Percentiles rank a stretch among this genome's conserved stretches.
Conservation (phyloP, 2,888 invertebrate genomes). For the Drosophila histrio region DNA sequence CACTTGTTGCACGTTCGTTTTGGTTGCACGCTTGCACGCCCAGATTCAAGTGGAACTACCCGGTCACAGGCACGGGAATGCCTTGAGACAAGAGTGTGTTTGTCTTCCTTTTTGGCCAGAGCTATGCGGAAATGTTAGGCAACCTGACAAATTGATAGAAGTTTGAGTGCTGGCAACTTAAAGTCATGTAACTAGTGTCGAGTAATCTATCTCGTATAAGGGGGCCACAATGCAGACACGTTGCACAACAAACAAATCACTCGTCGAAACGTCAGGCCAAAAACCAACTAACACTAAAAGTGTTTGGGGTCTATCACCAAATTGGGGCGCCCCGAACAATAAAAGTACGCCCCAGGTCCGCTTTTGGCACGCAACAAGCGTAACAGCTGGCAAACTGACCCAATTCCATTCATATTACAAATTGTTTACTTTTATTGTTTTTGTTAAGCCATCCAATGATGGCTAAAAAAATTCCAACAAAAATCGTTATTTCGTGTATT, state of each 20-base stretch:
- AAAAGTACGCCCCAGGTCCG: slow-evolving; percentile 50
- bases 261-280: slow-evolving; percentile 58
- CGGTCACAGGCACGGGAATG: slow-evolving; percentile 7
- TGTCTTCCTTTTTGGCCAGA: slow-evolving; percentile 20
- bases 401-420: slow-evolving; percentile 75
- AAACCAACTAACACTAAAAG: slow-evolving; percentile 23
- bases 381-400: slow-evolving; percentile 71
- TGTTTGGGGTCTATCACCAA: slow-evolving; percentile 33
- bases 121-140: slow-evolving; percentile 67
- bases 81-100: slow-evolving; percentile 7
- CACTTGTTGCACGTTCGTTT: slow-evolving; percentile 50
- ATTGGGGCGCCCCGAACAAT: slow-evolving; percentile 56
- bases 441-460: slow-evolving; percentile 42
- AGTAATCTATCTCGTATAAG: slow-evolving; percentile 2
- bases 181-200: slow-evolving; percentile 21
- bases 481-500: slow-evolving; percentile 11
- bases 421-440: slow-evolving; percentile 69
- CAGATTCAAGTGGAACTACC: slow-evolving; percentile 13
- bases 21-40: slow-evolving; percentile 43
- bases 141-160: slow-evolving; percentile 52
- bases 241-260: slow-evolving; percentile 54
- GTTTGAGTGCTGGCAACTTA: slow-evolving; percentile 40
- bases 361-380: slow-evolving; percentile 72
- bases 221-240: slow-evolving; percentile 15
- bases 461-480: background rate